Percentiles rank a stretch among this genome's conserved stretches.
Evolutionary conservation across 2,113 vertebrate species (phyloP).

Genomic region (Aix galericulata): DNA sequence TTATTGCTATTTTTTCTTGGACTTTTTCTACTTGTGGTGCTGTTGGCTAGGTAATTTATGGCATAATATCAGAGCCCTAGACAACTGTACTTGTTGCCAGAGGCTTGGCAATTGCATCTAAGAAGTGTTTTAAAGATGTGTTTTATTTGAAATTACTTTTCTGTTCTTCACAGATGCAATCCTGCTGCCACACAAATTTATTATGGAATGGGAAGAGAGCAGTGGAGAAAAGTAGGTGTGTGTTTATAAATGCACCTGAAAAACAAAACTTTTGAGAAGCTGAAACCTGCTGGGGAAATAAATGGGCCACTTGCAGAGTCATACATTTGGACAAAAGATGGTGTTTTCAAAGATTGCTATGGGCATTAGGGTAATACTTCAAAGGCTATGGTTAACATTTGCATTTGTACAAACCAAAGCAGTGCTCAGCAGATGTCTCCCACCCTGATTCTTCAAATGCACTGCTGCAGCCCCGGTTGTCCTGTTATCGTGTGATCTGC

Average conservation of each 20-base stretch:
- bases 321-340: background rate
- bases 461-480: background rate
- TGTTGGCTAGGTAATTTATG: conserved; percentile 15
- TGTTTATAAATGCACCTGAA: background rate
- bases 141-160: conserved; percentile 52
- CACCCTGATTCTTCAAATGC: background rate
- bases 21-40: background rate
- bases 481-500: background rate
- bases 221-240: background rate
- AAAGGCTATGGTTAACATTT: background rate
- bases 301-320: background rate
- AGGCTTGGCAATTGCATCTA: background rate
- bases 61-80: background rate
- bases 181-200: background rate
- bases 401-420: background rate
- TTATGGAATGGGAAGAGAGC: background rate
- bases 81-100: background rate
- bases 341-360: background rate
- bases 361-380: background rate
- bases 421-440: background rate
- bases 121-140: background rate
- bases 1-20: background rate
- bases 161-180: conserved; percentile 28
- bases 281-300: background rate
- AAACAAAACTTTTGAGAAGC: background rate